Base-by-base conservation (phyloP, 1,140 invertebrate species). In the Linepithema humile region DNA sequence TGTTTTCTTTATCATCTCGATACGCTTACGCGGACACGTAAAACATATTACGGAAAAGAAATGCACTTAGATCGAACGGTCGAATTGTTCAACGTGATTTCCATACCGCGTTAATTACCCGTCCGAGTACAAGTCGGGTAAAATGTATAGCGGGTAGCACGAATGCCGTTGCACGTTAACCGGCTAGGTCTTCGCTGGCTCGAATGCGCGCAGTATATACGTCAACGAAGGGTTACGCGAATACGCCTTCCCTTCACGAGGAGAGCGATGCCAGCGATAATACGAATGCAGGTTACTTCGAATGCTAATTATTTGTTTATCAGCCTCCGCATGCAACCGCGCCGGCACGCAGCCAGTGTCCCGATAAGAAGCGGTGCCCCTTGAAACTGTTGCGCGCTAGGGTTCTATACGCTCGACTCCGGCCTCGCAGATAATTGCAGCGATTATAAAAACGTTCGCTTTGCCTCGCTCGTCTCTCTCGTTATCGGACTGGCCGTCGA, bases 261-360 rank as follows among this genome's bases (percentile, higher is more conserved):
- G 72, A 38, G 85, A 87, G 82, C 73, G 29, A 75, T 78, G 85
- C 85, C 86, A 74, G 72, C 57, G 84, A 65, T 83, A 85, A 67
- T 32, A 29, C 62, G 82, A 85, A 84, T 89, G 86, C 85, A 83
- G 83, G 86, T 88, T 88, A 89, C 84, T 92, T 88, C 82, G 88
- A 89, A 89, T 87, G 89, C 88, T 92, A 93, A 93, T 92, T 93
- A 93, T 94, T 93, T 92, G 92, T 92, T 93, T 93, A 94, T 93
- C 91, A 80, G 85, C 29, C 67, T 23, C 26, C 50, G 62, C 90
- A 92, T 91, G 92, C 89, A 78, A 92, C 80, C 20, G 69, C 73
- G 23, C 73, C 29, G 45, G 75, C 86, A 80, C 80, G 84, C 77
- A 85, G 69, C 45, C 59, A 55, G 75, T 87, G 38, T 43, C 50